phyloP scores from a whole-genome alignment of 2,797 vertebrate species.

The Alfaro cultratus region DNA sequence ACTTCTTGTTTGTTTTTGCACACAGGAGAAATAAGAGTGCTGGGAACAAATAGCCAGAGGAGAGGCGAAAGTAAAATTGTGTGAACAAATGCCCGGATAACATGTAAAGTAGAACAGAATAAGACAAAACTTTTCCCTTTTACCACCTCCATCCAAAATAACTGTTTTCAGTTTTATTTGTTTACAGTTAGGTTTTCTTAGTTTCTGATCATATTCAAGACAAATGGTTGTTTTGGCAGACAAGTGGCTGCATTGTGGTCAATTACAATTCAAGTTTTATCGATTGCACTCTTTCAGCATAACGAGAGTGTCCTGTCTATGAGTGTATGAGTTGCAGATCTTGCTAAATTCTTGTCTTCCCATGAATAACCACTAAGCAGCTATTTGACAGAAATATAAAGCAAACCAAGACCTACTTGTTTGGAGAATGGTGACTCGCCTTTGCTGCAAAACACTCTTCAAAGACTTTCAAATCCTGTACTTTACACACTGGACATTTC shows the following conservation, averaged over 20 bases:
- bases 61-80: conserved; percentile 6
- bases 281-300: neutral
- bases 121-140: neutral
- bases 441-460: neutral
- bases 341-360: conserved; percentile 9
- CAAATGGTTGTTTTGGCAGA: conserved; percentile 23
- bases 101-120: conserved; percentile 17
- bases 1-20: neutral
- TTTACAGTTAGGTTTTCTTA: conserved; percentile 3
- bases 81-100: neutral
- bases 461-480: neutral
- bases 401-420: conserved; percentile 10
- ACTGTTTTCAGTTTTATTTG: neutral
- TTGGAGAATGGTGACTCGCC: conserved; percentile 5
- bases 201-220: conserved; percentile 13
- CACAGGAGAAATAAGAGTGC: neutral
- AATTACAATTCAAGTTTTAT: conserved; percentile 25
- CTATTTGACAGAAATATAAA: conserved; percentile 13
- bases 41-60: conserved; percentile 13
- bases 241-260: conserved; percentile 10
- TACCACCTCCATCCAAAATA: no score
- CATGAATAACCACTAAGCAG: conserved; percentile 20
- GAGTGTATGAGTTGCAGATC: conserved; percentile 19
- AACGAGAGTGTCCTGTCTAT: conserved; percentile 13
- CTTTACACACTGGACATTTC: neutral